These are phyloP conservation scores for Coleophora deauratella DNA, from an alignment of 2,888 invertebrate genomes.

Conservation along the genomic window DNA sequence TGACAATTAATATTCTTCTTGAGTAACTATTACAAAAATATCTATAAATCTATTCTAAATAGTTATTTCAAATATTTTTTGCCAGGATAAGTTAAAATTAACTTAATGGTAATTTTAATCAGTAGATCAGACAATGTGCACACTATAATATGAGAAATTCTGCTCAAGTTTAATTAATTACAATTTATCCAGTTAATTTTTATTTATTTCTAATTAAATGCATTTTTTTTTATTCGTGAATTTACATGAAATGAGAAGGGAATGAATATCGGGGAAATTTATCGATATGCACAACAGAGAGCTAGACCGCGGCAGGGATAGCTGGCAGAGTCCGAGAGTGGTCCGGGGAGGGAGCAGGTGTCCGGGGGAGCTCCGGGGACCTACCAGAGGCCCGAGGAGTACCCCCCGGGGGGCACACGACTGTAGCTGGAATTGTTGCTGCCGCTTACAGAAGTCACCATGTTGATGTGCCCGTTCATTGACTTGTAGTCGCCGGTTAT, in stretches of 20 bases:
- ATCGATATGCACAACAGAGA: slow-evolving; percentile 19
- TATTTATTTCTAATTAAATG: slow-evolving; percentile 38
- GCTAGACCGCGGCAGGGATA: background rate
- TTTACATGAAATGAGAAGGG: slow-evolving; percentile 10
- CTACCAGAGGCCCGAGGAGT: slow-evolving; percentile 81
- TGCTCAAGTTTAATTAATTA: slow-evolving; percentile 41
- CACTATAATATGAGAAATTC: slow-evolving; percentile 17
- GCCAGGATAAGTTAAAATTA: slow-evolving; percentile 54
- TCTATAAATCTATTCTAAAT: slow-evolving; percentile 67
- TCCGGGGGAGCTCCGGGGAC: slow-evolving; percentile 20
- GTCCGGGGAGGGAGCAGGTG: slow-evolving; percentile 14
- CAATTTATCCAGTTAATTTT: too few species aligned
- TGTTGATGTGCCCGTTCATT: slow-evolving; percentile 73
- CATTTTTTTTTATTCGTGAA: slow-evolving; percentile 25
- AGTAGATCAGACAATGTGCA: too few species aligned
- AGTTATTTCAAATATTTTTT: slow-evolving; percentile 60
- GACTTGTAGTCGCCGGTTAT: slow-evolving; percentile 75
- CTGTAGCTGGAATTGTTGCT: slow-evolving; percentile 59
- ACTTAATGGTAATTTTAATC: too few species aligned
- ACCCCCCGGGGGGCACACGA: slow-evolving; percentile 81
- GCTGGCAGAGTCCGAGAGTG: background rate
- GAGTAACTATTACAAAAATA: slow-evolving; percentile 68
- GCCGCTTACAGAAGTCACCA: slow-evolving; percentile 60
- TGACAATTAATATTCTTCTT: too few species aligned
- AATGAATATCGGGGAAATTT: slow-evolving; percentile 17